These are phyloP conservation scores for Pantherophis alleghaniensis DNA, from an alignment of 2,797 vertebrate genomes.

Conservation along the genomic window DNA sequence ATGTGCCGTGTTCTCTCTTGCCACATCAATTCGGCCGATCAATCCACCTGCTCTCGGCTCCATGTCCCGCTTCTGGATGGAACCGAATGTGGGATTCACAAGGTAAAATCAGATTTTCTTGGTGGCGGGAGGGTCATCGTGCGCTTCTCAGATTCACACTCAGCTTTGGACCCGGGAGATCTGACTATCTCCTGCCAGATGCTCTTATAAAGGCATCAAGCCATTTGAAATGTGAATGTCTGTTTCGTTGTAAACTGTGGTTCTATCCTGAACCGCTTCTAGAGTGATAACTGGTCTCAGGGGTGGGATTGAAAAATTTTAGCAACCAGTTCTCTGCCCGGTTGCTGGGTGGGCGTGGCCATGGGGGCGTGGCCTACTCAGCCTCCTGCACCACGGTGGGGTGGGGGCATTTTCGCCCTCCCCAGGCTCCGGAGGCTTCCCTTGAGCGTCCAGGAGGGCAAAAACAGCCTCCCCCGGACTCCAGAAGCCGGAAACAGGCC, in stretches of 20 bases:
- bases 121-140: fast-evolving
- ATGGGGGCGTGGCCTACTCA: too few species aligned
- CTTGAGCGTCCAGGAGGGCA: too few species aligned
- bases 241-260: neutral
- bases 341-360: too few species aligned
- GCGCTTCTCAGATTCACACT: neutral
- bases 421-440: too few species aligned
- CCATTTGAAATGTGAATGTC: neutral
- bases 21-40: constrained; percentile 80
- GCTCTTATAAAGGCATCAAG: neutral
- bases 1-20: constrained; percentile 89
- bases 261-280: too few species aligned
- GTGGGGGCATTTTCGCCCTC: too few species aligned
- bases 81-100: constrained; percentile 86
- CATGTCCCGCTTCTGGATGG: constrained; percentile 90
- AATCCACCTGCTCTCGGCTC: constrained; percentile 86
- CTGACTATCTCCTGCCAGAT: neutral
- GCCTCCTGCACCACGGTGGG: too few species aligned
- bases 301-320: too few species aligned
- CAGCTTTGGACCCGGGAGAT: neutral
- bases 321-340: too few species aligned
- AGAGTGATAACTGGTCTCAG: too few species aligned
- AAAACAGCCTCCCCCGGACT: too few species aligned
- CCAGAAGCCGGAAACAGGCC: too few species aligned
- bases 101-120: constrained; percentile 70